Evolutionary conservation across 2,113 vertebrate genomes (phyloP).

Genomic region (Gallinago undulata): DNA sequence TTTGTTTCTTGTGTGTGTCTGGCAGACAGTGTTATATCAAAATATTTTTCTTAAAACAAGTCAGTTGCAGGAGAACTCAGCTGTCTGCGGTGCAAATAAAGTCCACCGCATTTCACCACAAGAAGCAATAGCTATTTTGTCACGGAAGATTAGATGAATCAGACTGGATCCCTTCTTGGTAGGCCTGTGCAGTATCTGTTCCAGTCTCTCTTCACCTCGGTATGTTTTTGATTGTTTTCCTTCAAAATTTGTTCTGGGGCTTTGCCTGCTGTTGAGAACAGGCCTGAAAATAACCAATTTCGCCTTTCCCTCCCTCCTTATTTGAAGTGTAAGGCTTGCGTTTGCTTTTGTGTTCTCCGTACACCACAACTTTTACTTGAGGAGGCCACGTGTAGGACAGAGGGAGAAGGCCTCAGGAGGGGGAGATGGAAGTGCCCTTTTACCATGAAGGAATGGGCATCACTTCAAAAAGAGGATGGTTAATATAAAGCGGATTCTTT

Average conservation of each 20-base stretch:
- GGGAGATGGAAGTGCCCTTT: background rate
- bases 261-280: background rate
- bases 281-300: background rate
- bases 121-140: slow-evolving; percentile 44
- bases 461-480: background rate
- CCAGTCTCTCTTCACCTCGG: background rate
- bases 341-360: background rate
- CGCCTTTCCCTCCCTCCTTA: background rate
- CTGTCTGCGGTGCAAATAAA: background rate
- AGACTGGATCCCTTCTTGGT: background rate
- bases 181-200: background rate
- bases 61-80: background rate
- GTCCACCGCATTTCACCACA: background rate
- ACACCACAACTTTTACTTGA: background rate
- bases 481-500: background rate
- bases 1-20: background rate
- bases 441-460: background rate
- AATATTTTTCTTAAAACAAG: background rate
- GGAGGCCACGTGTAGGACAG: background rate
- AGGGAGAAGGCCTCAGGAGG: background rate
- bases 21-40: background rate
- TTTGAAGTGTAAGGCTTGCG: background rate
- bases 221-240: background rate
- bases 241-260: background rate
- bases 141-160: slow-evolving; percentile 5